Percentiles rank a stretch among this genome's conserved stretches.
phyloP scores from a whole-genome alignment of 2,797 vertebrate genomes.

The Xiphophorus birchmanni region DNA sequence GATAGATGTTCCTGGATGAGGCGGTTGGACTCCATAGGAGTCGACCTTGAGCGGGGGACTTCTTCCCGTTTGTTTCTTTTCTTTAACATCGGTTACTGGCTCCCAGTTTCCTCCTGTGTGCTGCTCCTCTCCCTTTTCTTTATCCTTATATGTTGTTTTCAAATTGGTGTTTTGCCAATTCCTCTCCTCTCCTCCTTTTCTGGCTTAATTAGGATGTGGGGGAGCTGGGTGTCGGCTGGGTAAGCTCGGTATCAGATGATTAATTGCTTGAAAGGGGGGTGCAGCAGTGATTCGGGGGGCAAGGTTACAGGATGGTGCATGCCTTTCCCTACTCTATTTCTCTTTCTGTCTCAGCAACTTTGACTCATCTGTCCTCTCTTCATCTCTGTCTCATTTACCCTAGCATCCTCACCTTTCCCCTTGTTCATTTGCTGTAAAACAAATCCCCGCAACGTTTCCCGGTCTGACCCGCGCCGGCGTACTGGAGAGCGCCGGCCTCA shows the following conservation, averaged over 20 bases:
- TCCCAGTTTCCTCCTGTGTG: slow-evolving; percentile 18
- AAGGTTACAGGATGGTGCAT: slow-evolving; percentile 76
- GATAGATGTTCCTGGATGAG: slow-evolving; percentile 69
- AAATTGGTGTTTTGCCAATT: slow-evolving; percentile 5
- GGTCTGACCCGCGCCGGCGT: slow-evolving; percentile 57
- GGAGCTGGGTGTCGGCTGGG: slow-evolving; percentile 79
- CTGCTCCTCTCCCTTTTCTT: slow-evolving; percentile 35
- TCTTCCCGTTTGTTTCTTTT: slow-evolving; percentile 28
- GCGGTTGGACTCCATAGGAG: slow-evolving; percentile 58
- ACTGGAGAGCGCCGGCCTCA: slow-evolving; percentile 26
- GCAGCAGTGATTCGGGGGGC: slow-evolving; percentile 73
- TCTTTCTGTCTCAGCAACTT: slow-evolving; percentile 49
- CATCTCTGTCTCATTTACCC: slow-evolving; percentile 74
- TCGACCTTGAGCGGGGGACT: slow-evolving; percentile 47
- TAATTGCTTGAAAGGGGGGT: slow-evolving; percentile 80
- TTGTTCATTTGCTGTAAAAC: slow-evolving; percentile 67
- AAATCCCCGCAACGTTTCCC: slow-evolving; percentile 44
- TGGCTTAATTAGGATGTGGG: slow-evolving; percentile 82
- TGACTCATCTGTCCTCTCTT: slow-evolving; percentile 46
- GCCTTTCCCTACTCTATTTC: slow-evolving; percentile 28
- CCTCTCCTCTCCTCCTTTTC: slow-evolving; percentile 13
- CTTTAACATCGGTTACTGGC: slow-evolving; percentile 31
- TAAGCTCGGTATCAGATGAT: slow-evolving; percentile 85
- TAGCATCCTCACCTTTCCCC: slow-evolving; percentile 55
- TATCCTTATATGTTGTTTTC: slow-evolving; percentile 27